Evolutionary conservation across 2,113 vertebrate species (phyloP).

Genomic region (Nyctereutes procyonoides): DNA sequence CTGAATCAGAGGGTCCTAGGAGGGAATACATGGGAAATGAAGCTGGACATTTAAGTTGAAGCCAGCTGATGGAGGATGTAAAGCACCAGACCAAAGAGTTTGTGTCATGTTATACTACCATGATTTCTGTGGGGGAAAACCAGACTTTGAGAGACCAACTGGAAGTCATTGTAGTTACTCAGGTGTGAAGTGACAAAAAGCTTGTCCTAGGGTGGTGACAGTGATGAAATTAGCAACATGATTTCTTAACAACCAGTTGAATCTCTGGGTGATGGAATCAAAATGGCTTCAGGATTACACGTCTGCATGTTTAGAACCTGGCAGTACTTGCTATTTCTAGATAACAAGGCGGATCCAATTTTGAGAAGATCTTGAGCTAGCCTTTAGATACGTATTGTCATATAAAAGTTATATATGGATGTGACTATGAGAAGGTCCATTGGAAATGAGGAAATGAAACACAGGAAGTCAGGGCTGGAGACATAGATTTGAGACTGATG

Average conservation of each 20-base stretch:
- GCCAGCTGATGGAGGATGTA: not conserved
- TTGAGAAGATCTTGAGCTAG: constrained; percentile 23
- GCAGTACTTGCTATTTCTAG: constrained; percentile 29
- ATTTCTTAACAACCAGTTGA: not conserved
- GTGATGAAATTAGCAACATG: constrained; percentile 16
- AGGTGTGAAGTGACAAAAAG: not conserved
- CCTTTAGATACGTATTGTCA: constrained; percentile 46
- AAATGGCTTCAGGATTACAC: not conserved
- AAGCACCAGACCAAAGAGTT: not conserved
- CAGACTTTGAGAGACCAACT: constrained; percentile 19
- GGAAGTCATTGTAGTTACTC: not conserved
- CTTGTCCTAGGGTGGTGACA: not conserved
- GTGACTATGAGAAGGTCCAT: not conserved
- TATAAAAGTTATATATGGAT: not conserved
- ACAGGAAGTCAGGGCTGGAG: not conserved
- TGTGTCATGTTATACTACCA: not conserved
- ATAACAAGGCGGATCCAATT: not conserved
- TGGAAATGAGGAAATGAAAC: constrained; percentile 59
- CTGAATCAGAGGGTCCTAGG: not conserved
- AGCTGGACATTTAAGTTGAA: constrained; percentile 15
- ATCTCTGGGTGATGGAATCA: not conserved
- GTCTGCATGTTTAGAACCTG: not conserved
- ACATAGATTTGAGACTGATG: constrained; percentile 40
- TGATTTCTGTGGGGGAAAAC: constrained; percentile 11
- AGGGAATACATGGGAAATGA: constrained; percentile 13